These are phyloP conservation scores for Toxostoma redivivum DNA, from an alignment of 2,113 vertebrate genomes.

Conservation along the genomic window DNA sequence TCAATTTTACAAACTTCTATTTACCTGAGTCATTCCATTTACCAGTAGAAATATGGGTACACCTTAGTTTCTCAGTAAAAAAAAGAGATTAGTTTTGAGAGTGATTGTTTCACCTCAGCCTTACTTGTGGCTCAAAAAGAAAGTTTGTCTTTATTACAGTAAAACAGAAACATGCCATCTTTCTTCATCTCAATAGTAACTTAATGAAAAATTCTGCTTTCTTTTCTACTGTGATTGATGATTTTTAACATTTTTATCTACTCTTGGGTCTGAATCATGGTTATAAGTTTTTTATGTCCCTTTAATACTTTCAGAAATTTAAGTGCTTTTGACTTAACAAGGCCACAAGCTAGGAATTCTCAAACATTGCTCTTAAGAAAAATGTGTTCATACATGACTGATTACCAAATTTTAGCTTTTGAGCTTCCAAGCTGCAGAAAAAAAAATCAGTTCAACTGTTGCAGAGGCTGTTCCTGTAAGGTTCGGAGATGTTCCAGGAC, in stretches of 20 bases:
- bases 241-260: conserved; percentile 22
- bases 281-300: not conserved
- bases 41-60: not conserved
- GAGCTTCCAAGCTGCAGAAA: not conserved
- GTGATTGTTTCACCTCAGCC: not conserved
- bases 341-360: not conserved
- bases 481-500: not conserved
- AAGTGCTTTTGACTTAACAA: conserved; percentile 36
- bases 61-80: not conserved
- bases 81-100: not conserved
- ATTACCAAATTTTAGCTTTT: not conserved
- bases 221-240: not conserved
- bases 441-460: not conserved
- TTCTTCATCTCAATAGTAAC: not conserved
- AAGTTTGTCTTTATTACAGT: not conserved
- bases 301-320: conserved; percentile 3
- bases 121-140: not conserved
- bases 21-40: not conserved
- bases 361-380: not conserved
- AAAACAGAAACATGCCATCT: not conserved
- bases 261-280: not conserved
- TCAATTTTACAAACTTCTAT: not conserved
- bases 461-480: not conserved
- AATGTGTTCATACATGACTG: not conserved
- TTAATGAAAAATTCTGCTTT: not conserved